Conservation (phyloP, 2,888 invertebrate species). For the Heliothis peltigera region DNA sequence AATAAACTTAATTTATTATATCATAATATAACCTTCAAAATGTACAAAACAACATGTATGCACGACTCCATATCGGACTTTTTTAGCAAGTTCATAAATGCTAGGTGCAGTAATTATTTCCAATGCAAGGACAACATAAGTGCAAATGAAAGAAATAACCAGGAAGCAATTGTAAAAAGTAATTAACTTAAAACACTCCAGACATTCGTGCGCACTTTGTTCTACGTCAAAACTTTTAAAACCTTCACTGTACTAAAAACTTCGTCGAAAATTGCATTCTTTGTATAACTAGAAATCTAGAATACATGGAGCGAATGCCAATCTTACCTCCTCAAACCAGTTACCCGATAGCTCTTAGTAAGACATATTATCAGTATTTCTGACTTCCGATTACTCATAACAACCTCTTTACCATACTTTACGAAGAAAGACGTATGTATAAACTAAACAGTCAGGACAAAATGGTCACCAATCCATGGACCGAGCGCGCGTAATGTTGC, state of each 20-base stretch:
- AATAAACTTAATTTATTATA: not conserved
- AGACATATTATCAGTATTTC: no score
- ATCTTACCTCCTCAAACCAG: no score
- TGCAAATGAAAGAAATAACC: constrained; percentile 34
- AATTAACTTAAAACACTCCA: constrained; percentile 33
- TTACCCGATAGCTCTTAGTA: no score
- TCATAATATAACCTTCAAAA: constrained; percentile 8
- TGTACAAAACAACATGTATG: not conserved
- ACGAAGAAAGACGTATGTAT: no score
- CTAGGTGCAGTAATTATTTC: constrained; percentile 16
- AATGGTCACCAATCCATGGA: no score
- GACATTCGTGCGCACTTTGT: constrained; percentile 18
- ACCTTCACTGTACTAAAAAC: constrained; percentile 9
- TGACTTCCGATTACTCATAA: no score
- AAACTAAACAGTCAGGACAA: no score
- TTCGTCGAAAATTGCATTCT: constrained; percentile 33
- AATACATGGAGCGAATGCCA: no score
- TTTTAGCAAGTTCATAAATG: constrained; percentile 13
- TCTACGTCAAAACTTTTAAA: constrained; percentile 28
- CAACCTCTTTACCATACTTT: no score
- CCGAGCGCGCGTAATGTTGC: no score
- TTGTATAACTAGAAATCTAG: constrained; percentile 8
- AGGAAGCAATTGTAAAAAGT: constrained; percentile 27
- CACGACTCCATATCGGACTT: constrained; percentile 24
- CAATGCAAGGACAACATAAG: constrained; percentile 21